Percentiles rank a stretch among this genome's conserved stretches.
phyloP scores from a whole-genome alignment of 2,888 invertebrate species.

The Chorisops tibialis region DNA sequence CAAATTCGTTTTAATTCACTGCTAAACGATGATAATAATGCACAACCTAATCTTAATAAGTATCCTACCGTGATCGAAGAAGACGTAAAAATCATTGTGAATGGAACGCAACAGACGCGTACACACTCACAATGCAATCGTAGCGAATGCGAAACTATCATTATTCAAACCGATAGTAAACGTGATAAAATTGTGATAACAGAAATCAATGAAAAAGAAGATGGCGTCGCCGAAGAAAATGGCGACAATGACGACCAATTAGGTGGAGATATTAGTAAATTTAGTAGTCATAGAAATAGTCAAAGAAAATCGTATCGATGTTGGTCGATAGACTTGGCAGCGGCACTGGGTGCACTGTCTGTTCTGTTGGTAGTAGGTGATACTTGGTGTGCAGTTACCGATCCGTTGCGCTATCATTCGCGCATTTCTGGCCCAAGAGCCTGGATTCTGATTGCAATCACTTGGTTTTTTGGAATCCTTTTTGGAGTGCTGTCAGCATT shows the following conservation, averaged over 20 bases:
- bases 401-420: conserved; percentile 59
- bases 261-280: no score
- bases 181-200: conserved; percentile 18
- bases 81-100: conserved; percentile 11
- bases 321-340: conserved; percentile 50
- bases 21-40: background rate
- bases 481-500: conserved; percentile 51
- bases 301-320: conserved; percentile 38
- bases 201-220: conserved; percentile 8
- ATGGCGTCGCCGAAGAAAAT: background rate
- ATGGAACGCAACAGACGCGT: conserved; percentile 13
- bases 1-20: conserved; percentile 1
- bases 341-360: conserved; percentile 49
- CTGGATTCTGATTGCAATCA: conserved; percentile 50
- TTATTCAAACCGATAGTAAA: conserved; percentile 40
- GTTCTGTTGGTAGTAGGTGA: conserved; percentile 54
- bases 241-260: background rate
- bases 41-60: background rate
- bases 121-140: conserved; percentile 17
- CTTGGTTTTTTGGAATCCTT: conserved; percentile 50
- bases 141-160: conserved; percentile 25
- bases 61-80: conserved; percentile 9
- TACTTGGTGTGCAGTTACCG: conserved; percentile 60
- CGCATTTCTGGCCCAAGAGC: conserved; percentile 52
- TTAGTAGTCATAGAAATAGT: background rate